phyloP scores from a whole-genome alignment of 2,113 vertebrate species.

The Alaudala cheleensis region DNA sequence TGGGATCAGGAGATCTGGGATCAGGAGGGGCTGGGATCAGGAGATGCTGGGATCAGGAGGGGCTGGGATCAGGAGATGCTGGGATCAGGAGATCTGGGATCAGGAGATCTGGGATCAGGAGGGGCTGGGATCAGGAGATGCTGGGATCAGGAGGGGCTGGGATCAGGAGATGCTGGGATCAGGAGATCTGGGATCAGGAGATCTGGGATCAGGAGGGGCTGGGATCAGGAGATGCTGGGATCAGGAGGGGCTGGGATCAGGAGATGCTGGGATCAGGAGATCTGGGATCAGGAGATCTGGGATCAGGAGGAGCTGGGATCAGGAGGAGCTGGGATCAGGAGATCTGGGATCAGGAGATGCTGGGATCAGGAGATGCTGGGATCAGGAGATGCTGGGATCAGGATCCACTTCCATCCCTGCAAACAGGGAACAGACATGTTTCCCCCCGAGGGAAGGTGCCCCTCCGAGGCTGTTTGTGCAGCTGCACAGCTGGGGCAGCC shows the following conservation, averaged over 20 bases:
- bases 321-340: neutral
- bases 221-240: neutral
- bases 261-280: neutral
- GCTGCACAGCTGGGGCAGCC: neutral
- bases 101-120: neutral
- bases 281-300: neutral
- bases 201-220: neutral
- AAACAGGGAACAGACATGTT: accelerated
- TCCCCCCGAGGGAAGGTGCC: neutral
- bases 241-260: neutral
- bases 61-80: neutral
- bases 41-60: neutral
- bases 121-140: neutral
- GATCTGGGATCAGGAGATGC: neutral
- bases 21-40: neutral
- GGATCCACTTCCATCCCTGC: neutral
- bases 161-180: neutral
- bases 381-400: neutral
- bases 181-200: too few species aligned
- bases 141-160: neutral
- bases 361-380: neutral
- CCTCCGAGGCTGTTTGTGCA: accelerated
- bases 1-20: neutral
- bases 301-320: neutral
- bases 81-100: accelerated